These are phyloP conservation scores for Laticauda colubrina DNA, from an alignment of 2,113 vertebrate species.

Conservation along the genomic window DNA sequence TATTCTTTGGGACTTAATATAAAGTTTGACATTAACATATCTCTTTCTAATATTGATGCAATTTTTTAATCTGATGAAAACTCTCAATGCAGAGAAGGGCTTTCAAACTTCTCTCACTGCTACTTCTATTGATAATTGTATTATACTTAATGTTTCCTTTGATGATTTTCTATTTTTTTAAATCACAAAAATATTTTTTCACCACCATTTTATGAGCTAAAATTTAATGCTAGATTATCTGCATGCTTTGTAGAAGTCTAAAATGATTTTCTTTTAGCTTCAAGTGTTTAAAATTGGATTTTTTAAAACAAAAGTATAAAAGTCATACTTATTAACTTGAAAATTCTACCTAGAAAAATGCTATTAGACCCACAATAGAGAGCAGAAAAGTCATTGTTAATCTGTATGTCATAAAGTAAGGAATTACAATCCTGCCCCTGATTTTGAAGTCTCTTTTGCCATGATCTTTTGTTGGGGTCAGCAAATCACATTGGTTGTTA, in stretches of 20 bases:
- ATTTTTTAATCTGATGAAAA: neutral
- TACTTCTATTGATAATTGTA: neutral
- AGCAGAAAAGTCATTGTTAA: neutral
- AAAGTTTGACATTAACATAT: neutral
- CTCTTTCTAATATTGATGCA: neutral
- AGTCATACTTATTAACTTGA: neutral
- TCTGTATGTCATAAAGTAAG: neutral
- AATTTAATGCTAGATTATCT: neutral
- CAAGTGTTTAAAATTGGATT: neutral
- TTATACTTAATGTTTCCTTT: neutral
- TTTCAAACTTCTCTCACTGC: neutral
- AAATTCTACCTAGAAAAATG: neutral
- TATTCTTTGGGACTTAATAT: neutral
- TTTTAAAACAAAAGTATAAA: neutral
- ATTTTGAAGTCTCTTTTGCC: neutral
- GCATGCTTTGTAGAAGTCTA: neutral
- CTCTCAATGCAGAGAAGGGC: neutral
- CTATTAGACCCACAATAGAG: neutral
- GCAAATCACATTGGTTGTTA: neutral
- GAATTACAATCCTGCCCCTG: neutral
- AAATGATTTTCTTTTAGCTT: neutral
- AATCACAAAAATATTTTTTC: neutral
- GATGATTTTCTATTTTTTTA: neutral
- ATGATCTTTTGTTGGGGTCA: neutral
- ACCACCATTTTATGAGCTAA: neutral